phyloP scores from a whole-genome alignment of 2,888 invertebrate species.

The Itoplectis maculator region DNA sequence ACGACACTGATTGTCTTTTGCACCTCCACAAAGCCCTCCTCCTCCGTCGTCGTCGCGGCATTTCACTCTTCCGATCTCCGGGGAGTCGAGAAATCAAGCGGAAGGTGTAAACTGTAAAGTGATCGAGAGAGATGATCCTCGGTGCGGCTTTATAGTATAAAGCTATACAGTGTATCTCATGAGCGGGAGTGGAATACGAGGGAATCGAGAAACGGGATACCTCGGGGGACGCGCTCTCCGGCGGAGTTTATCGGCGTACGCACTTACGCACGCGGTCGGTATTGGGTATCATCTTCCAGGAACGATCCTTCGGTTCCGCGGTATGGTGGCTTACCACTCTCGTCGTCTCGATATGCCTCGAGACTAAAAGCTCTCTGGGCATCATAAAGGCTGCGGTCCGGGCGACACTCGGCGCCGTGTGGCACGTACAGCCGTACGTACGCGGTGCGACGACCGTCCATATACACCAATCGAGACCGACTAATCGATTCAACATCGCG shows the following conservation, averaged over 20 bases:
- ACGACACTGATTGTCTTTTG: not conserved
- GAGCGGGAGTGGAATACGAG: constrained; percentile 16
- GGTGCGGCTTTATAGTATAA: constrained; percentile 21
- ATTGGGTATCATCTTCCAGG: constrained; percentile 64
- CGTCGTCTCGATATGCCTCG: constrained; percentile 51
- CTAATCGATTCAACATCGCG: constrained; percentile 8
- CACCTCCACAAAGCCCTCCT: not conserved
- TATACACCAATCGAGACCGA: constrained; percentile 7
- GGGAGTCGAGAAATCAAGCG: constrained; percentile 36
- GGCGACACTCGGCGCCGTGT: constrained; percentile 28
- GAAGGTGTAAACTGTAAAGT: constrained; percentile 47
- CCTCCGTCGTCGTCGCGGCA: not conserved
- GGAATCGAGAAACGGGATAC: constrained; percentile 59
- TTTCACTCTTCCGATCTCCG: not conserved
- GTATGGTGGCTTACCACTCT: constrained; percentile 39
- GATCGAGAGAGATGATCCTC: constrained; percentile 48
- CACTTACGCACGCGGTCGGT: constrained; percentile 65
- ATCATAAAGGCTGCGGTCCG: constrained; percentile 17
- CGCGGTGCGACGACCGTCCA: not conserved
- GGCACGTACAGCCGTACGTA: constrained; percentile 1
- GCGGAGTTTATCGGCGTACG: constrained; percentile 64
- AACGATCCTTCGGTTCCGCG: constrained; percentile 51
- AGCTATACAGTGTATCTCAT: constrained; percentile 29
- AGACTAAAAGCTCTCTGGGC: constrained; percentile 47
- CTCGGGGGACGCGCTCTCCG: constrained; percentile 36